phyloP scores from a whole-genome alignment of 2,888 invertebrate species.

The Monochamus alternatus region DNA sequence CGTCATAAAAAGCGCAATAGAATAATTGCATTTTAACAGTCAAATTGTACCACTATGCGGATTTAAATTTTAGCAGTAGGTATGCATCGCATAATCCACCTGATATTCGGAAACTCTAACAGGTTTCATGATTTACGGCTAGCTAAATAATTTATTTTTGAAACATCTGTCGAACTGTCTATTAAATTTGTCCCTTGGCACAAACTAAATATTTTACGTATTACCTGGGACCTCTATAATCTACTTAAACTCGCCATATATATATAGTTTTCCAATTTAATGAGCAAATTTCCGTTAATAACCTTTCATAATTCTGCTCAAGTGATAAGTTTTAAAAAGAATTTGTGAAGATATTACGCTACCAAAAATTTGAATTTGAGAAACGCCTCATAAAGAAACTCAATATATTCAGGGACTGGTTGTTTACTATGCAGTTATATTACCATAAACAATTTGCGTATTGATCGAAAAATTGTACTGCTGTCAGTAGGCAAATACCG shows the following conservation, averaged over 20 bases:
- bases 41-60: not conserved
- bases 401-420: not conserved
- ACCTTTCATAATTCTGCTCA: not conserved
- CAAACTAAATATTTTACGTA: constrained; percentile 1
- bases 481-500: not conserved
- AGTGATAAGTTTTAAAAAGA: not conserved
- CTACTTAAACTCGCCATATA: not conserved
- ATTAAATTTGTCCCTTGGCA: constrained; percentile 4
- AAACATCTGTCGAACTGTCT: constrained; percentile 10
- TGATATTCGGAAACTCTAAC: not conserved
- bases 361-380: not conserved
- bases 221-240: not conserved
- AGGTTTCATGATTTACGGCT: not conserved
- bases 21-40: not conserved
- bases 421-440: constrained; percentile 8
- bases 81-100: not conserved
- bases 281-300: not conserved
- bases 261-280: not conserved
- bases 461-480: not conserved
- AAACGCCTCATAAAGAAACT: not conserved
- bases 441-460: not conserved
- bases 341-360: not conserved
- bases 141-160: constrained; percentile 3
- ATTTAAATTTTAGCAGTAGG: not conserved
- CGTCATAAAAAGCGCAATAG: not conserved